Evolutionary conservation across 2,888 invertebrate species (phyloP).

Genomic region (Patella ulyssiponensis): DNA sequence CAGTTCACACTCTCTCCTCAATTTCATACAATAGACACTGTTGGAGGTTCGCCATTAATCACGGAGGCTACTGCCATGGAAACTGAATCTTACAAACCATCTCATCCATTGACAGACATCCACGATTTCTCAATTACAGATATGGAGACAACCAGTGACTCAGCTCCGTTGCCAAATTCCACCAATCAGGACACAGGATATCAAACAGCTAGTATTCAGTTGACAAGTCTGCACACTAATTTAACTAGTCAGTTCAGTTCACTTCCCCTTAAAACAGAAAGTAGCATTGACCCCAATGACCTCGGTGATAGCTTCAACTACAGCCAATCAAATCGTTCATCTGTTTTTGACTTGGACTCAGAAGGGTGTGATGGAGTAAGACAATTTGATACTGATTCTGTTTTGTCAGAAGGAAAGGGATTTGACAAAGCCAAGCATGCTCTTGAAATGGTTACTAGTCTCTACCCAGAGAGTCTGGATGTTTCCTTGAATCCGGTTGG

Average conservation of each 20-base stretch:
- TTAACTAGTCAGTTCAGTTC: constrained; percentile 55
- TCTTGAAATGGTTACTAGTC: constrained; percentile 45
- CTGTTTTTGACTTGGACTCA: constrained; percentile 29
- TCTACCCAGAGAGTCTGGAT: constrained; percentile 37
- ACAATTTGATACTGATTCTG: constrained; percentile 18
- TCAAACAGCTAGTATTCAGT: constrained; percentile 64
- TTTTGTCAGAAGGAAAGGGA: constrained; percentile 41
- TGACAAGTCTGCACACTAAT: constrained; percentile 48
- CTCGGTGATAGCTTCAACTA: constrained; percentile 17
- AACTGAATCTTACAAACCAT: constrained; percentile 22
- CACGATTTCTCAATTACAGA: constrained; percentile 47
- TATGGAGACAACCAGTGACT: constrained; percentile 46
- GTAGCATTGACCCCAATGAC: constrained; percentile 24
- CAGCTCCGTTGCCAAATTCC: constrained; percentile 43
- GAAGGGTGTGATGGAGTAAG: constrained; percentile 16
- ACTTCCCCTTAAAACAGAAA: constrained; percentile 47
- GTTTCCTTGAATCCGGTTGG: constrained; percentile 34
- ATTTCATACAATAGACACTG: not conserved
- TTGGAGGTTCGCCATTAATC: not conserved
- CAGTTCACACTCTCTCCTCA: constrained; percentile 39
- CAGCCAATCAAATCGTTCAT: constrained; percentile 16
- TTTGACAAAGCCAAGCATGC: constrained; percentile 48
- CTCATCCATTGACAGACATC: constrained; percentile 42
- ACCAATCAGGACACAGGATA: constrained; percentile 68
- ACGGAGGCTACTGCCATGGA: constrained; percentile 7